Percentiles rank a stretch among this genome's conserved stretches.
Evolutionary conservation across 1,140 invertebrate genomes (phyloP).

Genomic region (Anadara kagoshimensis): DNA sequence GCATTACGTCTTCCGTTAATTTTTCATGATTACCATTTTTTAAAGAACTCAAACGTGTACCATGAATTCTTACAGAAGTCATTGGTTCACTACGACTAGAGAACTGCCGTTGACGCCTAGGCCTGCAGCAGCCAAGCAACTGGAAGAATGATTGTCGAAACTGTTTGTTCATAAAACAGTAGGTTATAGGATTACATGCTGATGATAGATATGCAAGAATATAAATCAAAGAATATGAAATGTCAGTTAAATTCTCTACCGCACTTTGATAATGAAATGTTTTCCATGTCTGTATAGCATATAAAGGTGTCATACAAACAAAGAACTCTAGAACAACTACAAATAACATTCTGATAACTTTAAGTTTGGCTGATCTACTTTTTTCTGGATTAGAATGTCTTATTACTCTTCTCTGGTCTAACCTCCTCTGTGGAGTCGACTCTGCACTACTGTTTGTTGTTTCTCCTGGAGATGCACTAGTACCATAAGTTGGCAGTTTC

Average conservation of each 20-base stretch:
- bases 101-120: constrained; percentile 23
- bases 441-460: constrained; percentile 38
- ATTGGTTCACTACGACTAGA: constrained; percentile 25
- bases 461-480: not conserved
- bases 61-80: constrained; percentile 16
- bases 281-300: constrained; percentile 87
- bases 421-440: constrained; percentile 37
- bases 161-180: constrained; percentile 94
- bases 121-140: constrained; percentile 79
- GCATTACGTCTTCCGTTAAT: no score
- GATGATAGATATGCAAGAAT: constrained; percentile 89
- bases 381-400: constrained; percentile 82
- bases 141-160: constrained; percentile 88
- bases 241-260: constrained; percentile 59
- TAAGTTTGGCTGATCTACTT: constrained; percentile 85
- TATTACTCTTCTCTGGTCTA: constrained; percentile 40
- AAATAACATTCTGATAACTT: constrained; percentile 93
- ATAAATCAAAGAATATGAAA: constrained; percentile 83
- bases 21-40: no score
- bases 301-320: constrained; percentile 93
- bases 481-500: constrained; percentile 4
- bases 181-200: constrained; percentile 94
- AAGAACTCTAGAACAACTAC: constrained; percentile 94
- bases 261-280: constrained; percentile 83
- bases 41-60: constrained; percentile 2